These are phyloP conservation scores for Podarcis siculus DNA, from an alignment of 2,797 vertebrate genomes.

Conservation along the genomic window DNA sequence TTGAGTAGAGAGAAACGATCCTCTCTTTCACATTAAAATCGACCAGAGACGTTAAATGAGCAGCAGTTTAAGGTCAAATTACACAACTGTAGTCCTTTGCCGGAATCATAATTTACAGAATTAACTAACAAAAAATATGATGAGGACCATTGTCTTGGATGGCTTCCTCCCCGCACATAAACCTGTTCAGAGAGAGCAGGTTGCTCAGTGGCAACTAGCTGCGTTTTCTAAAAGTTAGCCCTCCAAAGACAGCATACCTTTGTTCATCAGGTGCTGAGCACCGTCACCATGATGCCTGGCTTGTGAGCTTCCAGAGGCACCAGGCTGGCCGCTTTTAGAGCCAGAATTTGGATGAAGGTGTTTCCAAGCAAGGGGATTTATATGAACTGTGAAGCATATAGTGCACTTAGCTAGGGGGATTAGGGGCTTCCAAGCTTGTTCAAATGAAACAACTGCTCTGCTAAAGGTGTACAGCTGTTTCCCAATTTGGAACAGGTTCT, in stretches of 20 bases:
- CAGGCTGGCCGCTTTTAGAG: background rate
- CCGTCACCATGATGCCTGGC: background rate
- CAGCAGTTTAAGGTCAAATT: background rate
- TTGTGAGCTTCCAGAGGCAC: background rate
- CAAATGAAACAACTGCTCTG: background rate
- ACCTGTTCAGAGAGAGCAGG: background rate
- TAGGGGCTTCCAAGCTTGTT: background rate
- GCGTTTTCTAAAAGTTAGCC: background rate
- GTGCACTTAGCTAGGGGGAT: background rate
- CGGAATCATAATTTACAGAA: background rate
- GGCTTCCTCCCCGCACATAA: background rate
- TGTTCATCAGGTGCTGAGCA: background rate
- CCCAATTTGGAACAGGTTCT: background rate
- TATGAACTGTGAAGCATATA: background rate
- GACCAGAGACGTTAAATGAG: background rate
- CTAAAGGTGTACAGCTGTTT: background rate
- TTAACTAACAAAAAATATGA: background rate
- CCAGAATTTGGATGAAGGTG: background rate
- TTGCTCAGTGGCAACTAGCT: background rate
- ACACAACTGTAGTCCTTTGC: background rate
- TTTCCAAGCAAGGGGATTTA: background rate
- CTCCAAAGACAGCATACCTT: background rate
- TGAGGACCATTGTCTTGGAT: background rate
- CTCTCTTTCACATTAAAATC: background rate
- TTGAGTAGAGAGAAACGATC: too few relatives aligned